These are phyloP conservation scores for Meloidogyne chitwoodi DNA, from an alignment of 1,140 invertebrate species.

Conservation along the genomic window DNA sequence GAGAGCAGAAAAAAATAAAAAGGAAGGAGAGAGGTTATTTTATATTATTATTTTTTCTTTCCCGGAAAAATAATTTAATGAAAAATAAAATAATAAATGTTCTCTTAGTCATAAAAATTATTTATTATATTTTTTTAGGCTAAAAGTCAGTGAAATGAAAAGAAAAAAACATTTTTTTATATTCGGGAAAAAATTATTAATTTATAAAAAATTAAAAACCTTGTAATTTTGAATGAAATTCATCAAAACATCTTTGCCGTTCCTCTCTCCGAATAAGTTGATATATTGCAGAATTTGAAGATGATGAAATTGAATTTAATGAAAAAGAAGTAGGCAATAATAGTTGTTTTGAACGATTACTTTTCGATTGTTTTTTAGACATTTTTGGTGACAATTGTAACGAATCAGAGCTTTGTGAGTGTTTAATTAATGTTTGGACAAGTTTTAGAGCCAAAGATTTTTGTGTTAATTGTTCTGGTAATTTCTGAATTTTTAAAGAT, in stretches of 20 bases:
- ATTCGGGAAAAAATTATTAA: background rate
- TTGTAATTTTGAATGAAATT: background rate
- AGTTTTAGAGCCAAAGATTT: background rate
- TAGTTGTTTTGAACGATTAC: background rate
- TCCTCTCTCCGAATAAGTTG: background rate
- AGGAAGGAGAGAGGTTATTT: background rate
- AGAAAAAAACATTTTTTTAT: background rate
- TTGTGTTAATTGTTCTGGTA: background rate
- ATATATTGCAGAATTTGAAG: background rate
- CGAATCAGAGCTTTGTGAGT: constrained; percentile 9
- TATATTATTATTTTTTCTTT: background rate
- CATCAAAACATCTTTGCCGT: background rate
- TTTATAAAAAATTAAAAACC: background rate
- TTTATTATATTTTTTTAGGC: background rate
- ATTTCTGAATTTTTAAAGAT: background rate
- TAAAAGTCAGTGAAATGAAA: background rate
- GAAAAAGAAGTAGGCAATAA: background rate
- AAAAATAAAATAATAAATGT: background rate
- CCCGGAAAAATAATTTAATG: background rate
- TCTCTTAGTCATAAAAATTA: background rate
- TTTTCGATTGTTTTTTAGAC: background rate
- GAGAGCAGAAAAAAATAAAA: background rate
- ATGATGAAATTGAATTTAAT: background rate
- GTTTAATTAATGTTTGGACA: background rate
- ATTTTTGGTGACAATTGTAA: background rate